Evolutionary conservation across 23 tunicate species (phyloP).

Genomic region (Oikopleura albicans): DNA sequence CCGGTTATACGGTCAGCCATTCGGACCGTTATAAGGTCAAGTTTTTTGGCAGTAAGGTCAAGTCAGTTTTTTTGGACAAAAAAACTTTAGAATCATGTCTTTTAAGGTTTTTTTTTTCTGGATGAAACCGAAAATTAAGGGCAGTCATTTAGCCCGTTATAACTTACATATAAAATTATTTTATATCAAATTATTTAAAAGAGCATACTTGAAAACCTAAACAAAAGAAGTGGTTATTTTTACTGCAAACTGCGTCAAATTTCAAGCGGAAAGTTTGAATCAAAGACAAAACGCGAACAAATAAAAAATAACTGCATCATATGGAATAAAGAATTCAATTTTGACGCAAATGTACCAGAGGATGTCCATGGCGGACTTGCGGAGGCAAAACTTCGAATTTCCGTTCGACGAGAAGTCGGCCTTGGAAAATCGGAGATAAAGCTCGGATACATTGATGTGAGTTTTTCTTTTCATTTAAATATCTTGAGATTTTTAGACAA

Average conservation of each 20-base stretch:
- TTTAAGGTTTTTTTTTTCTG: too few relatives aligned
- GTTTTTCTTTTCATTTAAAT: not conserved
- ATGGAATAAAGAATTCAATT: not conserved
- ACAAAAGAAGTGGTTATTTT: not conserved
- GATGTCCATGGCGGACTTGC: not conserved
- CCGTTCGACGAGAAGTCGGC: not conserved
- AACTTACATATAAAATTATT: too few relatives aligned
- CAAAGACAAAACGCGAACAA: not conserved
- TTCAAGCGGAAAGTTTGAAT: not conserved
- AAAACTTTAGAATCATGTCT: too few relatives aligned
- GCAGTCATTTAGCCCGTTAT: too few relatives aligned
- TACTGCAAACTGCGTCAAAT: conserved; percentile 2
- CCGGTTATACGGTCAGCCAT: too few relatives aligned
- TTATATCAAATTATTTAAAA: too few relatives aligned
- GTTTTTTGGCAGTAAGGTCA: too few relatives aligned
- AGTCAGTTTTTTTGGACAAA: too few relatives aligned
- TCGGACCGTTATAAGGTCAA: too few relatives aligned
- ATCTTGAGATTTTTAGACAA: too few relatives aligned
- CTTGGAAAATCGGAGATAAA: not conserved
- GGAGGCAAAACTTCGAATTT: not conserved
- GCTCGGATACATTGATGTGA: conserved; percentile 5
- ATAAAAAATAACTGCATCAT: not conserved
- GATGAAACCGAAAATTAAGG: too few relatives aligned
- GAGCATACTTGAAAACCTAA: too few relatives aligned
- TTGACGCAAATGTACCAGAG: not conserved